phyloP scores from a whole-genome alignment of 2,797 vertebrate species.

The Gephyroberyx darwinii region DNA sequence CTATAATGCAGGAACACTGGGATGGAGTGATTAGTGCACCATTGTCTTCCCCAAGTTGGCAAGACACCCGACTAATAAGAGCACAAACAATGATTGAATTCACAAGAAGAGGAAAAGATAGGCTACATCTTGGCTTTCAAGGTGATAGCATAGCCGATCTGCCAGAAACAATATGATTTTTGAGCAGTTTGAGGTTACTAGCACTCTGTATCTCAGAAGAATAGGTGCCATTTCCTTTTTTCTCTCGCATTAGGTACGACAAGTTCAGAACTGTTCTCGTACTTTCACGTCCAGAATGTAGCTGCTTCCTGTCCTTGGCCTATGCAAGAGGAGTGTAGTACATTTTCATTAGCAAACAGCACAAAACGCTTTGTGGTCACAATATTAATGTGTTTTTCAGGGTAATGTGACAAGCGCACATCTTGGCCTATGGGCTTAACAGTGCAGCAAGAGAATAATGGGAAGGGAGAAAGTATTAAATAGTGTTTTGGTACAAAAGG shows the following conservation, averaged over 20 bases:
- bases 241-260: slow-evolving; percentile 31
- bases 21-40: slow-evolving; percentile 17
- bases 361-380: slow-evolving; percentile 56
- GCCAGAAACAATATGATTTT: slow-evolving; percentile 19
- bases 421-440: slow-evolving; percentile 71
- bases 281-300: slow-evolving; percentile 28
- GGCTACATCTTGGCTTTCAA: not conserved
- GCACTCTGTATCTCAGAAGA: slow-evolving; percentile 34
- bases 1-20: slow-evolving; percentile 18
- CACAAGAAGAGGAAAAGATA: not conserved
- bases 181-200: slow-evolving; percentile 33
- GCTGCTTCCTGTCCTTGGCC: slow-evolving; percentile 26
- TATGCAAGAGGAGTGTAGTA: slow-evolving; percentile 29
- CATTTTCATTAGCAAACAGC: slow-evolving; percentile 70
- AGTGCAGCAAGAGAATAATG: slow-evolving; percentile 70
- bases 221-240: slow-evolving; percentile 40
- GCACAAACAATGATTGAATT: not conserved
- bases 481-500: slow-evolving; percentile 66
- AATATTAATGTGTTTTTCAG: slow-evolving; percentile 73
- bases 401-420: slow-evolving; percentile 68
- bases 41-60: slow-evolving; percentile 17
- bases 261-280: slow-evolving; percentile 38
- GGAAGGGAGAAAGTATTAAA: slow-evolving; percentile 67
- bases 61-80: slow-evolving; percentile 14
- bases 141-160: slow-evolving; percentile 14